Evolutionary conservation across 2,113 vertebrate genomes (phyloP).

Genomic region (Oreotrochilus melanogaster): DNA sequence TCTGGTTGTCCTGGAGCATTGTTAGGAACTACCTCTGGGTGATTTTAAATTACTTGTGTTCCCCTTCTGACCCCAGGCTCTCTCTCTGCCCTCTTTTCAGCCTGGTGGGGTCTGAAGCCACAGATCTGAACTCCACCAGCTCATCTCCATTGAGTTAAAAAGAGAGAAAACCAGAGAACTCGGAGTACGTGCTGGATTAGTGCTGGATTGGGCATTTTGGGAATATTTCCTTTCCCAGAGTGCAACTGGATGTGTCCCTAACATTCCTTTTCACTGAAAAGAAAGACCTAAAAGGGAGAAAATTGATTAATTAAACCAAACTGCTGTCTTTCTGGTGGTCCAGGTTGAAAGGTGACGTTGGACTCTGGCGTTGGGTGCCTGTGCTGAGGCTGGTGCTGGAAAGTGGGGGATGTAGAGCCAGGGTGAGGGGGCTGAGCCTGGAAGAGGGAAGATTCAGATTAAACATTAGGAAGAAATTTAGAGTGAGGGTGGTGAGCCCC

Average conservation of each 20-base stretch:
- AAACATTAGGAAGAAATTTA: too few species aligned
- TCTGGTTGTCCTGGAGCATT: not conserved
- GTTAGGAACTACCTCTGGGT: not conserved
- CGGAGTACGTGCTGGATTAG: not conserved
- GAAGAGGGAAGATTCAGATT: too few species aligned
- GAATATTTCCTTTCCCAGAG: not conserved
- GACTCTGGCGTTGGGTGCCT: accelerated
- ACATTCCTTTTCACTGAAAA: not conserved
- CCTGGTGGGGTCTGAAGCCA: not conserved
- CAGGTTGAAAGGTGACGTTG: accelerated
- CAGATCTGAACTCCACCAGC: not conserved
- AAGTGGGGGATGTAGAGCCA: too few species aligned
- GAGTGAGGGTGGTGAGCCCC: too few species aligned
- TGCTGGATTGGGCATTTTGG: not conserved
- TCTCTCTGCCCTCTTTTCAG: not conserved
- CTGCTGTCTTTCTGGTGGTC: not conserved
- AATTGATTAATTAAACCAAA: not conserved
- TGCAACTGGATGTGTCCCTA: not conserved
- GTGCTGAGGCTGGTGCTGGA: not conserved
- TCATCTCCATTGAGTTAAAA: not conserved
- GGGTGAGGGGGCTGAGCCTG: too few species aligned
- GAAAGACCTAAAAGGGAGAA: not conserved
- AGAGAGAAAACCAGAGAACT: not conserved
- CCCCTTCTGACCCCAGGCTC: not conserved
- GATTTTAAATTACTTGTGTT: not conserved